A percentile compares a stretch with the other conserved stretches of the same genome.
Evolutionary conservation across 1,140 invertebrate genomes (phyloP).

Genomic region (Trypoxylus dichotomus): DNA sequence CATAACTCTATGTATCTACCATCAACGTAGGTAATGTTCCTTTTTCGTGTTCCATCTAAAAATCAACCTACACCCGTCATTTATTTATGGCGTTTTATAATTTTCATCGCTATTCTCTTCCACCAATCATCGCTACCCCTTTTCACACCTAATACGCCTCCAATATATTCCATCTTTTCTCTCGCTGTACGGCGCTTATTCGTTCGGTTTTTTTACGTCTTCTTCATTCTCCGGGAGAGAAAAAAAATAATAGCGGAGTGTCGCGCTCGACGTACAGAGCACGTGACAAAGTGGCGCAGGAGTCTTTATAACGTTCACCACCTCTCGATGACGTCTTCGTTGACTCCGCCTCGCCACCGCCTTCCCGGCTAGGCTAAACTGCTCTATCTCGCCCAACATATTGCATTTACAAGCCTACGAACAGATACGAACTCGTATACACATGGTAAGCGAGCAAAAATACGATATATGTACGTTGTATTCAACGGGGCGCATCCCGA

Average conservation of each 20-base stretch:
- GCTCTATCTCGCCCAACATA: constrained; percentile 37
- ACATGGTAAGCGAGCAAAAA: not conserved
- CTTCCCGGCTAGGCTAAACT: constrained; percentile 39
- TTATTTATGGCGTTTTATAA: constrained; percentile 18
- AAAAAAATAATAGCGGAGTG: constrained; percentile 10
- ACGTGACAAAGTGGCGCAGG: constrained; percentile 25
- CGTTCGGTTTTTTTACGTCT: not conserved
- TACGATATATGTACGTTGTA: constrained; percentile 36
- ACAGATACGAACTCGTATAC: constrained; percentile 6
- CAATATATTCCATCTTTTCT: not conserved
- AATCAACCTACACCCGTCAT: not conserved
- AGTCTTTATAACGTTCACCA: constrained; percentile 26
- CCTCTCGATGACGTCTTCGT: constrained; percentile 35
- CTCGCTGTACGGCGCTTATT: not conserved
- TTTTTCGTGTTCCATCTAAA: not conserved
- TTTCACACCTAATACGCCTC: not conserved
- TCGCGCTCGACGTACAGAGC: not conserved
- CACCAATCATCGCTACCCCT: not conserved
- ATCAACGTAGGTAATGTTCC: not conserved
- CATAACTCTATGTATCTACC: not conserved
- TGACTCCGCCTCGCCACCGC: constrained; percentile 40
- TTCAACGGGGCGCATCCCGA: constrained; percentile 36
- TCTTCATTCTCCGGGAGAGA: not conserved
- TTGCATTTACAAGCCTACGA: constrained; percentile 30
- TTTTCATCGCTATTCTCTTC: not conserved